Evolutionary conservation across 2,797 vertebrate species (phyloP).

Genomic region (Spinibarbus caldwelli): DNA sequence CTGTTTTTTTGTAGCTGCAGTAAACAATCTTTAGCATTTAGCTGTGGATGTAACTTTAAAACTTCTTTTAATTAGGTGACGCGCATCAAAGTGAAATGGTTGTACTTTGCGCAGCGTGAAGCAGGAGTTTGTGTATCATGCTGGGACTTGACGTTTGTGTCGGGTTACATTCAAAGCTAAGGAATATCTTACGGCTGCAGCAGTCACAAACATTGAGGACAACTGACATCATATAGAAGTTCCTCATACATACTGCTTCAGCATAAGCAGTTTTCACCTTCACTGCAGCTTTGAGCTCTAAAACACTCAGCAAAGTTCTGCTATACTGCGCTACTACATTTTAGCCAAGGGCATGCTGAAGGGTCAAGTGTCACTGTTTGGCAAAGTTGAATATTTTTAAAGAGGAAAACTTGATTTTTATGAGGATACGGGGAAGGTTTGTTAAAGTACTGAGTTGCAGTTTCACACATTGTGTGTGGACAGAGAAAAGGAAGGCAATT

Average conservation of each 20-base stretch:
- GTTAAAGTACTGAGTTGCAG: slow-evolving; percentile 29
- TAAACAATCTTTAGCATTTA: slow-evolving; percentile 52
- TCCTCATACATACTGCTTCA: background rate
- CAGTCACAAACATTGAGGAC: slow-evolving; percentile 2
- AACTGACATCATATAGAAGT: slow-evolving; percentile 12
- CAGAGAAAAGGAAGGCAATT: background rate
- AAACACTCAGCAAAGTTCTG: slow-evolving; percentile 6
- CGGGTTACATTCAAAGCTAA: background rate
- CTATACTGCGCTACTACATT: background rate
- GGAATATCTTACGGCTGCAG: background rate
- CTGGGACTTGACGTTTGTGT: slow-evolving; percentile 17
- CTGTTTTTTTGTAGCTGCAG: slow-evolving; percentile 56
- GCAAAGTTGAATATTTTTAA: slow-evolving; percentile 14
- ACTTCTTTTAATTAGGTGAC: slow-evolving; percentile 38
- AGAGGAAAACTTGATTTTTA: slow-evolving; percentile 18
- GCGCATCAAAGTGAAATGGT: background rate
- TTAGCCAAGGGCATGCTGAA: slow-evolving; percentile 20
- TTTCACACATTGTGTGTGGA: background rate
- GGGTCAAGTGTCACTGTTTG: slow-evolving; percentile 3
- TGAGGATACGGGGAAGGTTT: background rate
- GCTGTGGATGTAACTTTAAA: slow-evolving; percentile 29
- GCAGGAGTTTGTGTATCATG: slow-evolving; percentile 9
- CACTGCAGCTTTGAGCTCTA: background rate
- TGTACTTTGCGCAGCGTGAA: slow-evolving; percentile 15
- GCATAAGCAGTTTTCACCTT: slow-evolving; percentile 1